Evolutionary conservation across 2,797 vertebrate genomes (phyloP).

Genomic region (Onychomys leucogaster): DNA sequence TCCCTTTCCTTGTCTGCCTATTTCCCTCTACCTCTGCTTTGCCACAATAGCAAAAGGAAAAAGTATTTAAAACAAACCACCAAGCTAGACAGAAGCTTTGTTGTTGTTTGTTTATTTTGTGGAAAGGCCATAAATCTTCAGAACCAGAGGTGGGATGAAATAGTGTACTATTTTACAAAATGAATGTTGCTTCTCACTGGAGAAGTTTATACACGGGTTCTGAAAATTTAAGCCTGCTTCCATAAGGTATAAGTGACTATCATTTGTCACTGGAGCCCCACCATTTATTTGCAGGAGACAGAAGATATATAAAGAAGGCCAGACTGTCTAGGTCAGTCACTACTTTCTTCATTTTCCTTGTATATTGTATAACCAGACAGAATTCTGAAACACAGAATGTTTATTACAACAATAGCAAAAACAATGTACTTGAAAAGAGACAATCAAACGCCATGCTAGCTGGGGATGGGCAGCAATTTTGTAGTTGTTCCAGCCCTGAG

Average conservation of each 20-base stretch:
- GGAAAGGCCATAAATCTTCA: slow-evolving; percentile 50
- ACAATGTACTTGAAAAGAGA: slow-evolving; percentile 12
- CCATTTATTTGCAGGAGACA: slow-evolving; percentile 49
- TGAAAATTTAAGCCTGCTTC: slow-evolving; percentile 44
- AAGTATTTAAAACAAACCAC: slow-evolving; percentile 60
- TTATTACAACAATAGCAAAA: neutral
- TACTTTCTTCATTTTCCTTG: slow-evolving; percentile 28
- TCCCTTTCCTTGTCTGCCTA: neutral
- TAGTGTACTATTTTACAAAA: slow-evolving; percentile 30
- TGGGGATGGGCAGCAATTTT: neutral
- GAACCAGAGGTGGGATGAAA: slow-evolving; percentile 58
- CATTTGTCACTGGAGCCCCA: neutral
- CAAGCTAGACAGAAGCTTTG: slow-evolving; percentile 15
- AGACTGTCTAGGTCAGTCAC: slow-evolving; percentile 24
- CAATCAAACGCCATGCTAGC: slow-evolving; percentile 15
- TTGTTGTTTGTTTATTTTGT: neutral
- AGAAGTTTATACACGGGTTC: slow-evolving; percentile 19
- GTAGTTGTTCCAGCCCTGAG: neutral
- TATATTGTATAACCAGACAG: slow-evolving; percentile 20
- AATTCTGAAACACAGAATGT: slow-evolving; percentile 34
- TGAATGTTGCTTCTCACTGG: neutral
- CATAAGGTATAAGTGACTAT: slow-evolving; percentile 40
- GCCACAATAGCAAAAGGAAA: slow-evolving; percentile 32
- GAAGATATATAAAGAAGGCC: neutral
- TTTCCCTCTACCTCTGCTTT: neutral